These are phyloP conservation scores for honey bee (Apis mellifera) DNA, from an alignment of 1,140 invertebrate species.

Conservation along the genomic window DNA sequence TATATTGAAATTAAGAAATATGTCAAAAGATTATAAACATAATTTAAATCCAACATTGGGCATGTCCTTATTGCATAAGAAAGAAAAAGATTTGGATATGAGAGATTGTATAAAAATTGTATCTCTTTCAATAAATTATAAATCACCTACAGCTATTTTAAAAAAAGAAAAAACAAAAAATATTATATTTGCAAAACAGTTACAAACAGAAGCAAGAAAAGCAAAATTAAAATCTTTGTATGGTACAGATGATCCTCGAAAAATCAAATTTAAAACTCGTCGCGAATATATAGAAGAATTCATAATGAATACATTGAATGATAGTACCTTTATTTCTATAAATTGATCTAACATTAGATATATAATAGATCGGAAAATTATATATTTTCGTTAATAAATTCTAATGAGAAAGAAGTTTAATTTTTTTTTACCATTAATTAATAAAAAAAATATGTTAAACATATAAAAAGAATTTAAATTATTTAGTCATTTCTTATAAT, in stretches of 20 bases:
- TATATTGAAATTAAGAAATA: no score
- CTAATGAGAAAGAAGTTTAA: not conserved
- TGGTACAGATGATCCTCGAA: slow-evolving; percentile 18
- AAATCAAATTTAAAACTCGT: slow-evolving; percentile 35
- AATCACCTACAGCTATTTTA: not conserved
- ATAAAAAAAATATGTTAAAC: not conserved
- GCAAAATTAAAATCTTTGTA: slow-evolving; percentile 27
- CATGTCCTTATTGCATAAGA: not conserved
- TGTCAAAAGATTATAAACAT: not conserved
- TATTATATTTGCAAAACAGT: slow-evolving; percentile 12
- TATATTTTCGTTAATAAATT: not conserved
- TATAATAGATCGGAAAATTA: not conserved
- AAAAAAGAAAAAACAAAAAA: slow-evolving; percentile 12
- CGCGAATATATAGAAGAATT: slow-evolving; percentile 52
- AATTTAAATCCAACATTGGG: slow-evolving; percentile 7
- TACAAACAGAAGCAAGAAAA: slow-evolving; percentile 20
- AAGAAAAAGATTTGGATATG: slow-evolving; percentile 11
- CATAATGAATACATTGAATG: slow-evolving; percentile 42
- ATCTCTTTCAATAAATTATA: not conserved
- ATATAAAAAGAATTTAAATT: not conserved
- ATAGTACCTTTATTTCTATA: slow-evolving; percentile 46
- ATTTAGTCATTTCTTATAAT: slow-evolving; percentile 4
- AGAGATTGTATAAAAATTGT: slow-evolving; percentile 29
- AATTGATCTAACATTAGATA: not conserved
- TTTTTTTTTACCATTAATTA: not conserved